These are phyloP conservation scores for Clamator glandarius DNA, from an alignment of 2,797 vertebrate genomes.

Conservation along the genomic window DNA sequence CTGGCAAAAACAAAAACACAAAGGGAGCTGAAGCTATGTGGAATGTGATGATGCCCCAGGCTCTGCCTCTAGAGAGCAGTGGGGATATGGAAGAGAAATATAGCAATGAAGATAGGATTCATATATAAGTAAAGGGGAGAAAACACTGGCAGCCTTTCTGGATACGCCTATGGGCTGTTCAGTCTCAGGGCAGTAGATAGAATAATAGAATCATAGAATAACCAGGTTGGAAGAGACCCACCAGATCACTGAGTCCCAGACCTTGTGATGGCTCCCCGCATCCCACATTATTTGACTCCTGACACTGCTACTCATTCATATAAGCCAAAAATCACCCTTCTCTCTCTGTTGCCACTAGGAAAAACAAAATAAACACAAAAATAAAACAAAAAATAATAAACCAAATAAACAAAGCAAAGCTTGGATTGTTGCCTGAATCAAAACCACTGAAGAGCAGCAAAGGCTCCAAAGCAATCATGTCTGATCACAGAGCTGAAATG, in stretches of 20 bases:
- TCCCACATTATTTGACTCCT: neutral
- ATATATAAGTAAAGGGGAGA: neutral
- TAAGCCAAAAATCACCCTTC: neutral
- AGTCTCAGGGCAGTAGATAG: neutral
- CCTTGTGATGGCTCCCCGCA: neutral
- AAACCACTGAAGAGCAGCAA: neutral
- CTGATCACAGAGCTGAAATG: neutral
- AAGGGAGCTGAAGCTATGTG: neutral
- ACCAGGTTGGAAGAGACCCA: too few species aligned
- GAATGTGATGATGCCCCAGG: neutral
- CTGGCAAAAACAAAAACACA: slow-evolving; percentile 5
- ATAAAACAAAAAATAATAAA: too few species aligned
- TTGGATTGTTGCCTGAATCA: neutral
- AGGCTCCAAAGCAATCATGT: neutral
- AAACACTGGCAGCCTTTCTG: neutral
- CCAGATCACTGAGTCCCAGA: too few species aligned
- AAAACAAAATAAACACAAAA: neutral
- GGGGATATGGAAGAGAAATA: neutral
- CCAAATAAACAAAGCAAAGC: neutral
- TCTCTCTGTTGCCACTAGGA: neutral
- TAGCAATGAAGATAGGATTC: neutral
- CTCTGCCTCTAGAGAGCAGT: slow-evolving; percentile 3
- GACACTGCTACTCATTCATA: neutral
- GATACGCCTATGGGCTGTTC: neutral
- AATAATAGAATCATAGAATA: too few species aligned